Conservation (phyloP, 2,888 invertebrate species). For the Pelosia muscerda region DNA sequence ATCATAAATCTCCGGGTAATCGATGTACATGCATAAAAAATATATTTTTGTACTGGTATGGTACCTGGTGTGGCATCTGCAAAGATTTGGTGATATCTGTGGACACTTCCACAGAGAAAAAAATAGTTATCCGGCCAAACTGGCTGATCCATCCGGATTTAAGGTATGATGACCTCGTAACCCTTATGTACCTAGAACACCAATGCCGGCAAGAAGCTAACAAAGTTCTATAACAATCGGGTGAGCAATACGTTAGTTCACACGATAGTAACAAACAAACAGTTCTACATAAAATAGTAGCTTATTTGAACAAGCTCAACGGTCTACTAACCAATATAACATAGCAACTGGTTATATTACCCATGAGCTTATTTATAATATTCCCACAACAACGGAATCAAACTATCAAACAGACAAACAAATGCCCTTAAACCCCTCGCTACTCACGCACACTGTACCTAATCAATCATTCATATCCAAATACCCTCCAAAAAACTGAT, state of each 20-base stretch:
- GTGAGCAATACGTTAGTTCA: not conserved
- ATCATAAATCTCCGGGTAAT: no score
- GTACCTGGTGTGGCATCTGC: no score
- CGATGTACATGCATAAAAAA: no score
- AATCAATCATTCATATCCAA: conserved; percentile 54
- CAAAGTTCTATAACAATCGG: not conserved
- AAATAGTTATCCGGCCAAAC: no score
- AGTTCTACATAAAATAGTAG: not conserved
- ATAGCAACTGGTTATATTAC: not conserved
- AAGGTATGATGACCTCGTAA: no score
- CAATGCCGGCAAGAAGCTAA: not conserved
- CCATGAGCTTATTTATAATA: not conserved
- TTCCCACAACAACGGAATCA: not conserved
- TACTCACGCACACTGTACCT: conserved; percentile 28
- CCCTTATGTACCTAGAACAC: no score
- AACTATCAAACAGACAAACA: conserved; percentile 15
- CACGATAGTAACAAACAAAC: not conserved
- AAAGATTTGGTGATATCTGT: no score
- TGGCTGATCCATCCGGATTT: no score
- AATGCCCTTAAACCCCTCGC: conserved; percentile 27
- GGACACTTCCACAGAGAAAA: no score
- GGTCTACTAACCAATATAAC: not conserved
- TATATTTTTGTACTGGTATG: no score
- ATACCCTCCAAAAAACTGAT: conserved; percentile 74
- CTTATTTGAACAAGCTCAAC: not conserved